Base-by-base conservation (phyloP, 2,113 vertebrate genomes). In the Cynoglossus semilaevis region DNA sequence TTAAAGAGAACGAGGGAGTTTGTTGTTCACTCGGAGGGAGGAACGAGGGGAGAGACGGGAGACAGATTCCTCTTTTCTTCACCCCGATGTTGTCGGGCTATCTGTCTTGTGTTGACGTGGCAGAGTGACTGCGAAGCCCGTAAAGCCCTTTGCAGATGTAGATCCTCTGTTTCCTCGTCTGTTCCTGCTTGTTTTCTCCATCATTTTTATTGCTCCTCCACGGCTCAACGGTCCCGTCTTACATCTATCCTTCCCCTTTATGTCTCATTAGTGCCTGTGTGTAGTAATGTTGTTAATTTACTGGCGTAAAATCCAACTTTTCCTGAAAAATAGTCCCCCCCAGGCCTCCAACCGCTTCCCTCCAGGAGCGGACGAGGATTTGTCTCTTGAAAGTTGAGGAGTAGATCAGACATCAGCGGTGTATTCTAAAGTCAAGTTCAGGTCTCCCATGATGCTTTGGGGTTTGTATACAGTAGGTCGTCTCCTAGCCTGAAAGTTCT, bases 101-200 rank as follows among this genome's bases (percentile, higher is more conserved):
- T 63, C 57, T 58, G 58, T 77, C 64, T 71, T 38, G 52, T 80
- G 87, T 83, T 85, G 84, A 89, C 85, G 88, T 90, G 88, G 88
- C 88, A 86, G 76, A 50, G 12, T 49, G 66, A 68, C 64, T 52
- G 66, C 70, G 63, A 58, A 70, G 56, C 60, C 79, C 63, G 22
- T 84, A 67, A 81, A 84, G 66, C 78, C 68, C 51, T 76, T 66
- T 68, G 74, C 83, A 88, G 81, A 85, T 83, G 86, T 59, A 57
- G 60, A 52, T 54, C 51, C 63, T 56, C 53, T 67, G 53, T 58
- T 37, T 79, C 70, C 44, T 42, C 48, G 35, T 56, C 68, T 64
- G 51, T 69, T 64, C 13, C 22, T 64, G 58, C 53, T 65, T 63
- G 41, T 75, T 67, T 72, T 63, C 46, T 46, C 60, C 48, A 17